Conservation (phyloP, 1,140 invertebrate species). For the Drepana arcuata region DNA sequence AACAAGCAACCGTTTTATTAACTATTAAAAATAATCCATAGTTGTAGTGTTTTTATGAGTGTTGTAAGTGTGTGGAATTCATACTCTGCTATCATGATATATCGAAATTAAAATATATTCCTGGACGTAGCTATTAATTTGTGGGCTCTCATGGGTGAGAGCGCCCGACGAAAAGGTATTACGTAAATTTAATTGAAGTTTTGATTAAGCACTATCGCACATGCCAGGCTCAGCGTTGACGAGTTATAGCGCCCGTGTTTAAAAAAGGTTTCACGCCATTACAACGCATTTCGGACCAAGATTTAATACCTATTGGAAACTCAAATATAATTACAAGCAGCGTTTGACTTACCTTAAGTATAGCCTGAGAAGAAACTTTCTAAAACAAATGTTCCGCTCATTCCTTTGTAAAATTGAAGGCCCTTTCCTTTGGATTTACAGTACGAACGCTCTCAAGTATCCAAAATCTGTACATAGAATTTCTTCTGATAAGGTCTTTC, state of each 20-base stretch:
- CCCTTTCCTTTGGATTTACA: slow-evolving; percentile 21
- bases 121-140: slow-evolving; percentile 34
- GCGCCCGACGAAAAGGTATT: slow-evolving; percentile 39
- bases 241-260: slow-evolving; percentile 2
- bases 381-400: slow-evolving; percentile 15
- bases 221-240: slow-evolving; percentile 18
- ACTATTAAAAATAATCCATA: too few species aligned
- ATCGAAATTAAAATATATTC: slow-evolving; percentile 33
- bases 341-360: slow-evolving; percentile 2
- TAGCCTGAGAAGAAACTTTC: slow-evolving; percentile 6
- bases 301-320: too few species aligned
- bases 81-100: slow-evolving; percentile 10
- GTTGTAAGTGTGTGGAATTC: neutral
- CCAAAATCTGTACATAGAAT: slow-evolving; percentile 12
- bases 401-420: slow-evolving; percentile 21
- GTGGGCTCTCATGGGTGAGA: slow-evolving; percentile 26
- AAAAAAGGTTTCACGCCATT: slow-evolving; percentile 6
- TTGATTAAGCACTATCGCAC: slow-evolving; percentile 52
- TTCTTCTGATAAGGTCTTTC: slow-evolving; percentile 1
- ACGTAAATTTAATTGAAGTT: slow-evolving; percentile 60
- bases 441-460: slow-evolving; percentile 13
- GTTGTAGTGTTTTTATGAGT: too few species aligned
- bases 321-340: slow-evolving; percentile 7
- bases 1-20: too few species aligned
- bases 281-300: too few species aligned